Evolutionary conservation across 2,113 vertebrate species (phyloP), one percentile per base, ranked within the genome.

Genomic region (Megaleporinus macrocephalus): DNA sequence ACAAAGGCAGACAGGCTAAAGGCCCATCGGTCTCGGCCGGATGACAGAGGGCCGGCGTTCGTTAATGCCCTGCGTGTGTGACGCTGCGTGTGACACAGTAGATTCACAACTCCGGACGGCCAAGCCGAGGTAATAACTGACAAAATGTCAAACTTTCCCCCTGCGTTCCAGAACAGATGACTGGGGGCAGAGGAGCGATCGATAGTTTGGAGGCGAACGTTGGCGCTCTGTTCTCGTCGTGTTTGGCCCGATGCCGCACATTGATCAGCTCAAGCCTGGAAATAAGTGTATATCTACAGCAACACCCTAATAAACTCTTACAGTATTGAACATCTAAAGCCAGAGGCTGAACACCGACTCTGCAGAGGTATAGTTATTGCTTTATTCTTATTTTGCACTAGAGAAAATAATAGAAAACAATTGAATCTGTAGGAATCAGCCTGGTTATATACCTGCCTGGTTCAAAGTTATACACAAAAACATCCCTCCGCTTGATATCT

Each of bases 71-170:
- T 57, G 53, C n/a, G 49, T 55, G 68, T 57, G 59, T 55, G 57
- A 76, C 26, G 36, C 49, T 85, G 62, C 73, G 79, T 69, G 53
- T 66, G 66, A 76, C 79, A 78, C 33, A 20, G 36, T 73, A 73
- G 70, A 78, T 78, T 75, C 63, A 75, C 70, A 69, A 41, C 74
- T 78, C 62, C 72, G 78, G 80, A 61, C 18, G 80, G 63, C 66
- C n/a, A 24, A 49, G 78, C 44, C 53, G 80, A 29, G 61, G 44
- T 79, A 80, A 82, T 82, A 88, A 84, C 41, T 86, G 81, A 81
- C 85, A 84, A 79, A 83, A 66, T 62, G 69, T 73, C 80, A 83
- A 78, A 74, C 84, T 85, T 51, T 65, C 62, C 73, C n/a, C 86
- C 41, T 55, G 18, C 80, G 81, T 76, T 30, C 33, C 63, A 82